Evolutionary conservation across 2,113 vertebrate species (phyloP).

Genomic region (Felis chaus): DNA sequence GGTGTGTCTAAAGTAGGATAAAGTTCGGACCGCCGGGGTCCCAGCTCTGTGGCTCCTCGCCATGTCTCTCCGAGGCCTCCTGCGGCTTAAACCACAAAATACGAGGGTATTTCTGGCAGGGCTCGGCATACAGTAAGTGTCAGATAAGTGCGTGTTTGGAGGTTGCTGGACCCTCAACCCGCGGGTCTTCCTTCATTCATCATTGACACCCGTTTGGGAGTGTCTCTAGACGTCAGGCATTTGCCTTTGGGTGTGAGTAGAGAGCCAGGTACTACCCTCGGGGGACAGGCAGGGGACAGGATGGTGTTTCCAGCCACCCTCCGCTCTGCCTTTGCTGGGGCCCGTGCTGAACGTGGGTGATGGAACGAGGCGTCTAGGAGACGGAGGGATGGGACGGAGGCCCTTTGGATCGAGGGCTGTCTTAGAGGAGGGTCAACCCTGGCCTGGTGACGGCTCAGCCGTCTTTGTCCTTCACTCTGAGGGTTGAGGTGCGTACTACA

Average conservation of each 20-base stretch:
- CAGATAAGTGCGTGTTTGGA: neutral
- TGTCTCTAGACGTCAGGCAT: neutral
- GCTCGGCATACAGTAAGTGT: neutral
- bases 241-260: neutral
- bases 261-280: neutral
- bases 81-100: neutral
- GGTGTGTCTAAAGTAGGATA: neutral
- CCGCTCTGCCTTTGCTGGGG: neutral
- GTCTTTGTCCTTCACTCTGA: neutral
- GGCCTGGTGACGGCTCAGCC: fast-evolving
- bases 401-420: neutral
- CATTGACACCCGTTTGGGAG: fast-evolving
- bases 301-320: neutral
- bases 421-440: neutral
- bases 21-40: neutral
- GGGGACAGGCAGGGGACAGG: neutral
- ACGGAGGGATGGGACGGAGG: neutral
- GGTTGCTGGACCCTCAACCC: neutral
- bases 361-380: neutral
- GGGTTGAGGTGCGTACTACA: too few relatives aligned
- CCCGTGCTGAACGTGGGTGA: neutral
- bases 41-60: fast-evolving
- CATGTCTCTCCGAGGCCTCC: neutral
- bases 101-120: neutral
- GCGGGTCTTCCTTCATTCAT: neutral